Evolutionary conservation across 2,888 invertebrate species (phyloP), one percentile per base, ranked within the genome.

Genomic region (Leuctra nigra): DNA sequence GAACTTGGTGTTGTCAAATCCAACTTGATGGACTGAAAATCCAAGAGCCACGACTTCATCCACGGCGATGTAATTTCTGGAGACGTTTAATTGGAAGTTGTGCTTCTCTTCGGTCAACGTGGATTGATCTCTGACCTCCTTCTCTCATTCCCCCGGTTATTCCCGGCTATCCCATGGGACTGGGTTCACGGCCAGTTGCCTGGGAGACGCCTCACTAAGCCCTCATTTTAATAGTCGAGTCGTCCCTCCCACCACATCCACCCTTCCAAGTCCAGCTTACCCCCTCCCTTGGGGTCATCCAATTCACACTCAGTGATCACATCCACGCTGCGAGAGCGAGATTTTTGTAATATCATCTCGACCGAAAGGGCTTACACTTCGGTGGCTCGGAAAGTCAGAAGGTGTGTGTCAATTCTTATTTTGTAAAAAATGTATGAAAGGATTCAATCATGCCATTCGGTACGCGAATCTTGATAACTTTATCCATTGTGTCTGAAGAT

Each of bases 161-260:
- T n/a, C n/a, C n/a, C n/a, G n/a, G n/a, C n/a, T n/a, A n/a, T n/a
- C 22, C 6, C 4, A n/a, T 4, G 44, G 22, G 20, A n/a, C 4
- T 7, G 44, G 7, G 44, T 44, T 20, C 44, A 20, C 20, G 44
- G 18, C 9, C 44, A 44, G 44, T 44, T 44, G 44, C 44, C 44
- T 20, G 22, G 20, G 44, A 18, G 16, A 38, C 38, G 38, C 44
- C 44, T 16, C 44, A 20, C 44, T 44, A 44, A 44, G 22, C 44
- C 44, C 44, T 44, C 44, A 20, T 20, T 18, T 18, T 44, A 44
- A 44, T 44, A 44, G 44, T 7, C 39, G 4, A 6, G 29, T 29
- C 7, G 29, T 29, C 9, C 9, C 39, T 14, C 20, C 44, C 44
- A 6, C 22, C n/a, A 6, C 38, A 6, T 38, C 38, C 6, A 4